Evolutionary conservation across 2,888 invertebrate genomes (phyloP).

Genomic region (Drosophila anomelani): DNA sequence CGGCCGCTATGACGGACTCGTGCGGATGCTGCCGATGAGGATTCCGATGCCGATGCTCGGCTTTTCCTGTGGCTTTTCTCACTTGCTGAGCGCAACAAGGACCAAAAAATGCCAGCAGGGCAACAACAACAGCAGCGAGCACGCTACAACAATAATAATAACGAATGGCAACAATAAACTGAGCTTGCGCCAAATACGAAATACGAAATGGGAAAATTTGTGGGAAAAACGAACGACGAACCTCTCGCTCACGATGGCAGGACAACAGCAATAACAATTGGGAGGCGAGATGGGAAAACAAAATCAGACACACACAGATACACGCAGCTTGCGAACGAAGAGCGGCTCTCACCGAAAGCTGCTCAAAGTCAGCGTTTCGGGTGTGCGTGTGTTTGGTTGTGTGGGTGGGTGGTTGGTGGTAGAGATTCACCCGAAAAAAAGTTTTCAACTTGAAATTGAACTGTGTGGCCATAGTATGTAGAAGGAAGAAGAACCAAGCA

Average conservation of each 20-base stretch:
- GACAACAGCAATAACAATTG: slow-evolving; percentile 62
- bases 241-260: slow-evolving; percentile 54
- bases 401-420: slow-evolving; percentile 8
- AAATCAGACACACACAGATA: slow-evolving; percentile 36
- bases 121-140: slow-evolving; percentile 43
- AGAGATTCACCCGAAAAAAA: slow-evolving; percentile 52
- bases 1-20: slow-evolving; percentile 44
- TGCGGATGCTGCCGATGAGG: slow-evolving; percentile 36
- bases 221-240: slow-evolving; percentile 42
- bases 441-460: slow-evolving; percentile 79
- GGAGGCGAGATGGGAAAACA: slow-evolving; percentile 45
- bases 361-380: slow-evolving; percentile 54
- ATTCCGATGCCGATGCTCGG: slow-evolving; percentile 31
- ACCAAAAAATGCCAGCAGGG: slow-evolving; percentile 62
- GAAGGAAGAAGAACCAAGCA: slow-evolving; percentile 53
- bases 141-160: slow-evolving; percentile 49
- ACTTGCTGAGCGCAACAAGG: slow-evolving; percentile 79
- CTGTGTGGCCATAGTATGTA: slow-evolving; percentile 50
- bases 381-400: neutral
- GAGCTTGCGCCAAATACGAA: slow-evolving; percentile 76
- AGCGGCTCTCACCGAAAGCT: slow-evolving; percentile 46
- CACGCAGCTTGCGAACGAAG: slow-evolving; percentile 9
- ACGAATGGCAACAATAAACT: slow-evolving; percentile 74
- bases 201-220: slow-evolving; percentile 51
- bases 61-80: slow-evolving; percentile 45